Evolutionary conservation across 2,888 invertebrate genomes (phyloP).

Genomic region (Ophion ellenae): DNA sequence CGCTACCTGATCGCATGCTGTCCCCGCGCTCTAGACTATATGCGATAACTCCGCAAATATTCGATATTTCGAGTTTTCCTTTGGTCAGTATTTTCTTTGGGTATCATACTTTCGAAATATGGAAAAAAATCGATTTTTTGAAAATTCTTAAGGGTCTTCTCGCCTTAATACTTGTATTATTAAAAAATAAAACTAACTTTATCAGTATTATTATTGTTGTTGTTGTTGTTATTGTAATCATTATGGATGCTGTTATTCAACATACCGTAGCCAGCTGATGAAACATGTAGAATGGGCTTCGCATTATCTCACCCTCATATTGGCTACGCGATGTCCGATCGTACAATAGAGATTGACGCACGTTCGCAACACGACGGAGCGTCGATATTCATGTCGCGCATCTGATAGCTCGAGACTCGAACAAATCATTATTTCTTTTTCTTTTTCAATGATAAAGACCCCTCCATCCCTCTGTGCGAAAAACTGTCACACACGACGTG

Average conservation of each 20-base stretch:
- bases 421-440: constrained; percentile 23
- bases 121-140: no score
- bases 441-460: constrained; percentile 36
- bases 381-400: not conserved
- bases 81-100: no score
- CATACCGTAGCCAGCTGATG: not conserved
- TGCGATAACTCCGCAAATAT: no score
- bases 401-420: constrained; percentile 8
- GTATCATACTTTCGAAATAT: no score
- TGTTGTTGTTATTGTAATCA: not conserved
- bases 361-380: not conserved
- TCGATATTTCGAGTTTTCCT: no score
- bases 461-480: constrained; percentile 11
- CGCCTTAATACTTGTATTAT: no score
- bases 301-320: not conserved
- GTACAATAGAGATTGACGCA: constrained; percentile 30
- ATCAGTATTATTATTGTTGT: not conserved
- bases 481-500: constrained; percentile 19
- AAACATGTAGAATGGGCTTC: not conserved
- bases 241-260: not conserved
- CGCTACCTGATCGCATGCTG: no score
- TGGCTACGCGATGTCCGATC: constrained; percentile 20
- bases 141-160: no score
- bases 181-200: not conserved
- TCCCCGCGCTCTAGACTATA: no score